Evolutionary conservation across 2,888 invertebrate species (phyloP).

Genomic region (Nezara viridula): DNA sequence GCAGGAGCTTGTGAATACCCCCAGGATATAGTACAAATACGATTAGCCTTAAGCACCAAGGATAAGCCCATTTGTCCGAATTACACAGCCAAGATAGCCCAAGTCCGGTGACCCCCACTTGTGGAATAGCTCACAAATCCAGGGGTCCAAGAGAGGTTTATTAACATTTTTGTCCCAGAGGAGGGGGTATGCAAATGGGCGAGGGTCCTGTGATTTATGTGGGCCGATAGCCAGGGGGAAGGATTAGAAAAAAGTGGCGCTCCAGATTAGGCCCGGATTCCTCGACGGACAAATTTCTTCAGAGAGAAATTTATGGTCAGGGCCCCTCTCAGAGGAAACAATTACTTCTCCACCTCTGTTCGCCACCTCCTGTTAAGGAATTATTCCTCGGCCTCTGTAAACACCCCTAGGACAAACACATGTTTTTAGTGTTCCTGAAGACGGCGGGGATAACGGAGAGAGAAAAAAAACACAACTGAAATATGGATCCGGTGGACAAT

Average conservation of each 20-base stretch:
- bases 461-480: conserved; percentile 23
- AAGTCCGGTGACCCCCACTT: conserved; percentile 48
- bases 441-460: not conserved
- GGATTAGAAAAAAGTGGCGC: conserved; percentile 34
- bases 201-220: conserved; percentile 48
- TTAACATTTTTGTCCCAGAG: conserved; percentile 34
- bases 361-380: conserved; percentile 47
- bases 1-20: not conserved
- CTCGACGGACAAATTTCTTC: conserved; percentile 48
- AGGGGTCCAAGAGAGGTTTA: conserved; percentile 24
- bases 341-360: conserved; percentile 31
- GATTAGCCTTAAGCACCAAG: not conserved
- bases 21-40: not conserved
- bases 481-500: conserved; percentile 34
- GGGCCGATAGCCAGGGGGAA: not conserved
- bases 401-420: conserved; percentile 13
- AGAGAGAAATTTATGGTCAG: conserved; percentile 27
- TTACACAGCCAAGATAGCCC: conserved; percentile 25
- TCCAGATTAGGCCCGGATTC: conserved; percentile 41
- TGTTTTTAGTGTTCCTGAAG: conserved; percentile 25
- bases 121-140: conserved; percentile 56
- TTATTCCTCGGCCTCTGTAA: conserved; percentile 16
- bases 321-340: conserved; percentile 13
- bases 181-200: conserved; percentile 23
- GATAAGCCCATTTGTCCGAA: conserved; percentile 47